Conservation (phyloP, 2,797 vertebrate genomes). For the Phrynocephalus forsythii region DNA sequence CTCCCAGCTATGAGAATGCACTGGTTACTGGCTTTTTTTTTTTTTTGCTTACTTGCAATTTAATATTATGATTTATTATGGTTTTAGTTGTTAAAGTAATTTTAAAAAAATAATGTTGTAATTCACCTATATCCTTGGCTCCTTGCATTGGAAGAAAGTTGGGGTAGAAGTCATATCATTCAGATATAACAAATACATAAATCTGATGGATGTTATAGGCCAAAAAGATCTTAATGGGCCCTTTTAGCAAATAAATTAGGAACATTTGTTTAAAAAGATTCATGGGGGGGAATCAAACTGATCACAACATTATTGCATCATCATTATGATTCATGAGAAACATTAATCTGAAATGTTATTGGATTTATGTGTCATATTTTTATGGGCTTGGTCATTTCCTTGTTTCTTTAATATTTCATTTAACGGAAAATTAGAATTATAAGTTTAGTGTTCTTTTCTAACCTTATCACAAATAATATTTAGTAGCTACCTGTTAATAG, state of each 20-base stretch:
- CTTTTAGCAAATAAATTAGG: slow-evolving; percentile 11
- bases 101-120: no score
- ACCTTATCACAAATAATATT: background rate
- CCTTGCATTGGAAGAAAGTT: slow-evolving; percentile 25
- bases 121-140: no score
- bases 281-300: background rate
- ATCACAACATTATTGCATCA: background rate
- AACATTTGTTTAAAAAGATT: background rate
- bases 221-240: background rate
- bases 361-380: background rate
- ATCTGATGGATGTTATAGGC: no score
- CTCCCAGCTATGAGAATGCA: no score
- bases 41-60: no score
- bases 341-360: background rate
- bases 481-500: slow-evolving; percentile 21
- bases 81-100: no score
- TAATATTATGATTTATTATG: no score
- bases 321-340: background rate
- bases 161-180: no score
- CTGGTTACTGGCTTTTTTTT: no score
- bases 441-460: background rate
- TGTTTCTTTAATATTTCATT: background rate
- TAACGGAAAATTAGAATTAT: background rate
- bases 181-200: no score
- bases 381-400: background rate